These are phyloP conservation scores for Danio tinwini DNA, from an alignment of 2,797 vertebrate genomes.

Conservation along the genomic window DNA sequence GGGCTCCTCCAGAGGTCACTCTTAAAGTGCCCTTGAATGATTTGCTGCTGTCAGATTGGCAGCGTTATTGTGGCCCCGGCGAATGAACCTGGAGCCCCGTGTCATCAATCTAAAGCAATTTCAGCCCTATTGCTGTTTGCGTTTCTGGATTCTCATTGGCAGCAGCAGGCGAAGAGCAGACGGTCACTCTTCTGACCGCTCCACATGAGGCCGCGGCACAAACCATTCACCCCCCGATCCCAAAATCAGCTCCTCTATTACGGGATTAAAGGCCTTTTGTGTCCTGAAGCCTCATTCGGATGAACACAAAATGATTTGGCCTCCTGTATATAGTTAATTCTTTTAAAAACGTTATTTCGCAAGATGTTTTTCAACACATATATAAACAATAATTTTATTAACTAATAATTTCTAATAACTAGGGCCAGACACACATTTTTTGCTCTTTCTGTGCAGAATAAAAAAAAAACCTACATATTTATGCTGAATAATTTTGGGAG, in stretches of 20 bases:
- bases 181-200: slow-evolving; percentile 71
- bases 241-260: slow-evolving; percentile 72
- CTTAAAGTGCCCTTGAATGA: slow-evolving; percentile 58
- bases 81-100: slow-evolving; percentile 63
- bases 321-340: no score
- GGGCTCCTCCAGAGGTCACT: slow-evolving; percentile 64
- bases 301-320: no score
- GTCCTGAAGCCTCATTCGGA: no score
- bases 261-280: slow-evolving; percentile 72
- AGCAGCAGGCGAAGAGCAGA: slow-evolving; percentile 69
- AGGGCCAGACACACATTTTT: no score
- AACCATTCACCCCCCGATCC: slow-evolving; percentile 67
- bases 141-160: slow-evolving; percentile 68
- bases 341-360: no score
- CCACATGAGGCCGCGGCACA: slow-evolving; percentile 68
- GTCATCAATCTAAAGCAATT: slow-evolving; percentile 72
- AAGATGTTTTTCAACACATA: no score
- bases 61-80: slow-evolving; percentile 59
- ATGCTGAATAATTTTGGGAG: no score
- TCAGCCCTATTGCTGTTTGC: slow-evolving; percentile 65
- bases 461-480: no score
- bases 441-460: no score
- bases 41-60: slow-evolving; percentile 57
- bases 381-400: no score
- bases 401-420: no score